Conservation (phyloP, 1,140 invertebrate genomes). For the Psix sp. region DNA sequence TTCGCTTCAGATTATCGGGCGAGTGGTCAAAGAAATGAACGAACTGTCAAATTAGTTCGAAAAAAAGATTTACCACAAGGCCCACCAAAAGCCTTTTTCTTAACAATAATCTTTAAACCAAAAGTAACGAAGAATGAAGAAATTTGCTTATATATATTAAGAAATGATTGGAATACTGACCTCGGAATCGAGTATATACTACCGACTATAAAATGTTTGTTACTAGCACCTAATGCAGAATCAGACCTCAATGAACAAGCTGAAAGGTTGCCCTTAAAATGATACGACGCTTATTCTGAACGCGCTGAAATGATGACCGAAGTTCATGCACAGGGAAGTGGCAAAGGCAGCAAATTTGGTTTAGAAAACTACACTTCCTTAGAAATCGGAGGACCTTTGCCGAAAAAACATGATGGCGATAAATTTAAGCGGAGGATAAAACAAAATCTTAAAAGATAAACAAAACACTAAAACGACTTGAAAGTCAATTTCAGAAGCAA, state of each 20-base stretch:
- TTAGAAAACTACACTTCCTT: conserved; percentile 68
- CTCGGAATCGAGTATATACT: conserved; percentile 97
- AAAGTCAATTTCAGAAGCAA: conserved; percentile 71
- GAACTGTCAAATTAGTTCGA: conserved; percentile 88
- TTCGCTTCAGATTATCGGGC: conserved; percentile 92
- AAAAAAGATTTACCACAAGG: conserved; percentile 95
- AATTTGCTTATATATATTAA: conserved; percentile 98
- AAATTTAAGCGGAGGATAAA: conserved; percentile 88
- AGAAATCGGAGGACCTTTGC: conserved; percentile 82
- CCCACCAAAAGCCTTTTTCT: conserved; percentile 96
- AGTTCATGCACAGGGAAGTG: conserved; percentile 87
- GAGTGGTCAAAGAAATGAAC: conserved; percentile 89
- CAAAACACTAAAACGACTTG: conserved; percentile 91
- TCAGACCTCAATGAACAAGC: conserved; percentile 96
- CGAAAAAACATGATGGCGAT: conserved; percentile 90
- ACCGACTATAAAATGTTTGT: conserved; percentile 91
- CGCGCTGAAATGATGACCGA: conserved; percentile 97
- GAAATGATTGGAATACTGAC: conserved; percentile 98
- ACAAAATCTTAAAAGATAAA: conserved; percentile 90
- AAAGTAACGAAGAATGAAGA: conserved; percentile 96
- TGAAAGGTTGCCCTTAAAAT: conserved; percentile 91
- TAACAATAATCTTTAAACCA: conserved; percentile 98
- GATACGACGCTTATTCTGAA: conserved; percentile 93
- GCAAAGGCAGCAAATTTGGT: conserved; percentile 70
- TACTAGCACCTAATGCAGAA: conserved; percentile 96